Evolutionary conservation across 2,888 invertebrate genomes (phyloP).

Genomic region (Pristionchus fissidentatus): DNA sequence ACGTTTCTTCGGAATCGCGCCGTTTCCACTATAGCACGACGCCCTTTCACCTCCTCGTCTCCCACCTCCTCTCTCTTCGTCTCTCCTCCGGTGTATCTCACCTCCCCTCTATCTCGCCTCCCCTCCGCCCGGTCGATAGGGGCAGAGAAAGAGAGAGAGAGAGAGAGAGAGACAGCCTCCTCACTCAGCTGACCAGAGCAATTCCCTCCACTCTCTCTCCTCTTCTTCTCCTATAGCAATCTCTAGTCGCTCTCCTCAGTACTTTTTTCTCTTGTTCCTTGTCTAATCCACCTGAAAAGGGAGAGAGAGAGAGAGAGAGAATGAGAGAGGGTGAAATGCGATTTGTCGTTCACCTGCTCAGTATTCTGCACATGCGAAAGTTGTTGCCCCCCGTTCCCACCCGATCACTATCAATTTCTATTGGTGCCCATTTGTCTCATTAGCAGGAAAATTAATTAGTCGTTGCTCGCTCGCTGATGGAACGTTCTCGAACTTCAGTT

Average conservation of each 20-base stretch:
- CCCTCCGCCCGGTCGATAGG: neutral
- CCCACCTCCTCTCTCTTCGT: neutral
- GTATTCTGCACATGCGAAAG: neutral
- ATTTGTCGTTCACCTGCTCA: neutral
- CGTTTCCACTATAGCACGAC: neutral
- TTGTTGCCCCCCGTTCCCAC: too few species aligned
- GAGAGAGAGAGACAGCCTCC: neutral
- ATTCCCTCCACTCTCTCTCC: neutral
- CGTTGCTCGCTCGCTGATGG: too few species aligned
- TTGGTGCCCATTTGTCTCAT: too few species aligned
- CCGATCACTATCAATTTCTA: too few species aligned
- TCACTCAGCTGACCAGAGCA: constrained; percentile 36
- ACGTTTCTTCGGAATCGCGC: neutral
- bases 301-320: neutral
- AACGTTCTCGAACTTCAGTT: too few species aligned
- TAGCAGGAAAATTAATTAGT: too few species aligned
- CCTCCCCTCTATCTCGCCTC: neutral
- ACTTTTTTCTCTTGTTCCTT: neutral
- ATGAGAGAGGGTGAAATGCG: neutral
- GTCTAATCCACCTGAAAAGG: neutral
- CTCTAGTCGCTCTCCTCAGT: neutral
- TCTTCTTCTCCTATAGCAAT: neutral
- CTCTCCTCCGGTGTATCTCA: neutral
- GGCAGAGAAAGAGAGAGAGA: neutral
- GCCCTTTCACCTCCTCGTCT: constrained; percentile 1